Evolutionary conservation across 2,888 invertebrate genomes (phyloP).

Genomic region (Cephus pygmeus): DNA sequence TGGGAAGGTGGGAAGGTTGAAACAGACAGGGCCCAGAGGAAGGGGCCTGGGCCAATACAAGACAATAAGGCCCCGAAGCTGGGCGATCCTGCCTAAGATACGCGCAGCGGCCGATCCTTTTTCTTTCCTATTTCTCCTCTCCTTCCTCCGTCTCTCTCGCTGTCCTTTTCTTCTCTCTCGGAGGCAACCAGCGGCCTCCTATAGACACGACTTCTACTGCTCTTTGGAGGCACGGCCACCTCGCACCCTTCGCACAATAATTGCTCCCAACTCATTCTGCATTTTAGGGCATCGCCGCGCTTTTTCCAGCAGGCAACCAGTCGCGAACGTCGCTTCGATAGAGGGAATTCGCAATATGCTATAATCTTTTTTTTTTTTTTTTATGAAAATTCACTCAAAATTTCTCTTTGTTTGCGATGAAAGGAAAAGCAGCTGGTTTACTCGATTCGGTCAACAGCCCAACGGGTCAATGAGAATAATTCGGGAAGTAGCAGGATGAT

Average conservation of each 20-base stretch:
- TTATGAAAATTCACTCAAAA: no score
- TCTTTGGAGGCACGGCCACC: conserved; percentile 29
- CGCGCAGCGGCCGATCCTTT: conserved; percentile 18
- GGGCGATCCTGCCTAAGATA: conserved; percentile 48
- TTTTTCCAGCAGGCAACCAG: no score
- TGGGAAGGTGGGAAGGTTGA: neutral
- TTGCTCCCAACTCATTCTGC: conserved; percentile 37
- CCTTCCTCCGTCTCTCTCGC: conserved; percentile 27
- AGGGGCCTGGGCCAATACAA: conserved; percentile 40
- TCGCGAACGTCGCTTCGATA: no score
- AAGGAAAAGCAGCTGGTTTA: no score
- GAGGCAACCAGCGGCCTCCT: no score
- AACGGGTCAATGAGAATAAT: no score
- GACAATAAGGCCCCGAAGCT: conserved; percentile 50
- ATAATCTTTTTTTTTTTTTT: no score
- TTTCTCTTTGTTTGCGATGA: no score
- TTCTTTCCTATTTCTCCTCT: conserved; percentile 23
- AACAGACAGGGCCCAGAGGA: conserved; percentile 10
- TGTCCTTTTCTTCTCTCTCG: conserved; percentile 4
- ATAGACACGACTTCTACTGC: neutral
- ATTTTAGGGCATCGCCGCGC: conserved; percentile 22
- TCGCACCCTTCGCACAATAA: conserved; percentile 6
- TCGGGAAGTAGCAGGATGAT: no score
- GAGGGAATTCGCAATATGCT: no score
- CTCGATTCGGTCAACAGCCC: no score